Base-by-base conservation (phyloP, 2,113 vertebrate species). In the Salvator merianae region DNA sequence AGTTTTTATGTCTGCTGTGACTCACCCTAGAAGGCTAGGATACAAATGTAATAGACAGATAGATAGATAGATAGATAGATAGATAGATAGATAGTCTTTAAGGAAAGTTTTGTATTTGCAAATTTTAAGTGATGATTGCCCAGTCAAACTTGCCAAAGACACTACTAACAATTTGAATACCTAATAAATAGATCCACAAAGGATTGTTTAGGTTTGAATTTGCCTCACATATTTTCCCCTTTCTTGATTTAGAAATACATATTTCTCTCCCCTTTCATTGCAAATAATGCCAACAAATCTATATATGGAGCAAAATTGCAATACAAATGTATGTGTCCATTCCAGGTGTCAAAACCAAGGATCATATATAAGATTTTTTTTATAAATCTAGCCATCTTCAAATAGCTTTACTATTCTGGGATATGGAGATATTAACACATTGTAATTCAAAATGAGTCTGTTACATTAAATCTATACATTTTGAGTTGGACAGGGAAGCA, bases 331-430 rank as follows among this genome's bases (percentile, higher is more conserved):
- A 66, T 28, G 38, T 66, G 28, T 66, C 55, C 24, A n/a, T 10
- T 10, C 66, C 3, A 22, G 30, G 77, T 87, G 30, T 32, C 7
- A 73, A 0, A 10, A 66, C 1, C 14, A 68, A 55, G 79, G 22
- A 62, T 1, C 59, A 65, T 36, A 79, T 66, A n/a, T 28, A 32
- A 66, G 62, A 26, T 26, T 18, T 30, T n/a, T 79, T 4, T 87
- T 77, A 38, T 72, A 80, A 55, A 84, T 4, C 47, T 81, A 47
- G 3, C 0, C 84, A 18, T 82, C 74, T 80, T 82, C 8, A 79
- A 75, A 86, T 1, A 85, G 68, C 82, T 92, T 50, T 83, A 30
- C 55, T 55, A 28, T 69, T 84, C 18, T 70, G 8, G 13, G 62
- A 9, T 73, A 14, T 63, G 14, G 32, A 90, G 28, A 72, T 47